Evolutionary conservation across 1,140 invertebrate genomes (phyloP), one percentile per base, ranked within the genome.

Genomic region (Samia ricini): DNA sequence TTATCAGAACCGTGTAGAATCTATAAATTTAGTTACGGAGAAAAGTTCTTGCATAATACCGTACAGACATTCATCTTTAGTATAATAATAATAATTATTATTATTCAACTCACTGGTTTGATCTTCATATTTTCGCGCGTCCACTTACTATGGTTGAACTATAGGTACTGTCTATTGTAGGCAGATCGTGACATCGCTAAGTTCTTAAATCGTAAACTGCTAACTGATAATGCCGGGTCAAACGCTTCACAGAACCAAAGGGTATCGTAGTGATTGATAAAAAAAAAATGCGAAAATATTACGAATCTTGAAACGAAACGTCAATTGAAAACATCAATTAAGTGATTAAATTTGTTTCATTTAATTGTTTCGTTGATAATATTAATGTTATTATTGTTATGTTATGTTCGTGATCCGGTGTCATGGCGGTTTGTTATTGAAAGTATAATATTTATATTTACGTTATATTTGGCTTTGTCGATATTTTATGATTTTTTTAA

Each of bases 321-420:
- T 15, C 33, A 42, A 42, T 42, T 42, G 33, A 42, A 42, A 42
- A 42, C 33, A 42, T 42, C 33, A 42, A 42, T 42, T 42, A 42
- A 42, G n/a, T 42, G 33, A 42, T 42, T 42, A 42, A 15, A 0
- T 42, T 42, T 42, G 33, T 42, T 42, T 42, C 12, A 42, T 42
- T 42, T 42, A 42, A 42, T 42, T 15, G 15, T 42, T 42, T 42
- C 33, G 33, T 15, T 42, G 33, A 42, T 42, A 42, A 42, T 1
- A 15, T 42, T 42, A 8, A 10, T 42, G 10, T 42, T 42, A 15
- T 42, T 42, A 42, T 42, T 42, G 7, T 15, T 42, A 42, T 42
- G 12, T 15, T 3, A 15, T 12, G 7, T 15, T 15, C 7, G 12
- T 42, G 33, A 42, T n/a, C n/a, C n/a, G n/a, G n/a, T n/a, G n/a